These are phyloP conservation scores for Oscheius sp. DNA, from an alignment of 2,888 invertebrate species.

Conservation along the genomic window DNA sequence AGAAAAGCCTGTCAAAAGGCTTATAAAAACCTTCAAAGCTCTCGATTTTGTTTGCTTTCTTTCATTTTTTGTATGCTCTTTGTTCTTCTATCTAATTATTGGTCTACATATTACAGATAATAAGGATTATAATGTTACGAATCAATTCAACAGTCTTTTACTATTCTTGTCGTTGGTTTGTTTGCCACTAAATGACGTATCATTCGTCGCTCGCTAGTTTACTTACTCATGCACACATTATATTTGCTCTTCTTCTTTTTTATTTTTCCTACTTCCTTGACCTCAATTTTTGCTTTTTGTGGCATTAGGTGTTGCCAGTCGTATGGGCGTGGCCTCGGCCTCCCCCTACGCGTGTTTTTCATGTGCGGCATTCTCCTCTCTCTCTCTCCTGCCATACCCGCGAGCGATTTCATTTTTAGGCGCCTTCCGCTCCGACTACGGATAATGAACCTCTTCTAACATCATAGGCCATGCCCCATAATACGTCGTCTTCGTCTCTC, in stretches of 20 bases:
- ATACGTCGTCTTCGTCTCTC: slow-evolving; percentile 47
- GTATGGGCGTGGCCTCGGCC: slow-evolving; percentile 18
- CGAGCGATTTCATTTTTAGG: slow-evolving; percentile 10
- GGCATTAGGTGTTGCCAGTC: neutral
- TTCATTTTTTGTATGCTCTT: too few relatives aligned
- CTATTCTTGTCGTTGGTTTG: too few relatives aligned
- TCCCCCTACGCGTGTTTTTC: slow-evolving; percentile 17
- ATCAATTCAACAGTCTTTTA: too few relatives aligned
- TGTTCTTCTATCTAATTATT: too few relatives aligned
- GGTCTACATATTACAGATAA: too few relatives aligned
- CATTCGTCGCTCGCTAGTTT: neutral
- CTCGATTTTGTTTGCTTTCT: too few relatives aligned
- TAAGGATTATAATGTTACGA: too few relatives aligned
- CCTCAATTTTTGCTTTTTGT: neutral
- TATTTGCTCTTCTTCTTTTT: neutral
- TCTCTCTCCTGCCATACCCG: slow-evolving; percentile 6
- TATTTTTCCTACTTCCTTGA: neutral
- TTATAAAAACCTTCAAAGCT: too few relatives aligned
- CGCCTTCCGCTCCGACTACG: too few relatives aligned
- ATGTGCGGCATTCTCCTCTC: slow-evolving; percentile 16
- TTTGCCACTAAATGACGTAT: too few relatives aligned
- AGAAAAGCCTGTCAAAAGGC: too few relatives aligned
- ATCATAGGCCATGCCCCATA: slow-evolving; percentile 43
- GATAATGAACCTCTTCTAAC: too few relatives aligned
- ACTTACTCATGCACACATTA: neutral